Evolutionary conservation across 1,140 invertebrate genomes (phyloP).

Genomic region (Macrostomum lignano): DNA sequence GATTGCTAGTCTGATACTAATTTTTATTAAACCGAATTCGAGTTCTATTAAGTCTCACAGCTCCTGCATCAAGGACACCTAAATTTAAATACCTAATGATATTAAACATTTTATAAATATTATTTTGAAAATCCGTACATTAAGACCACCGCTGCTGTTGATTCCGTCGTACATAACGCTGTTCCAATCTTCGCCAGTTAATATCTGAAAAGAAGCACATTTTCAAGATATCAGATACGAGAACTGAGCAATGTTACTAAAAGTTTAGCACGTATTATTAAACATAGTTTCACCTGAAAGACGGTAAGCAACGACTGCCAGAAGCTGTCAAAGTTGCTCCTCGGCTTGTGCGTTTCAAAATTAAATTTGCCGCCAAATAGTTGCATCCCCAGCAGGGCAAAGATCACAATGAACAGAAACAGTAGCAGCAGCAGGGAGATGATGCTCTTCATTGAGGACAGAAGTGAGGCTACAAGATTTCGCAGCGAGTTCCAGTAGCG

Average conservation of each 20-base stretch:
- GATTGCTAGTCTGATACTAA: too few relatives aligned
- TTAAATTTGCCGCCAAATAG: conserved; percentile 38
- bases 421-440: conserved; percentile 75
- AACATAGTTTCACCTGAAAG: conserved; percentile 31
- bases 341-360: conserved; percentile 31
- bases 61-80: too few relatives aligned
- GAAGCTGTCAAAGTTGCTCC: conserved; percentile 37
- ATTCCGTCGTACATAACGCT: conserved; percentile 94
- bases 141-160: conserved; percentile 64
- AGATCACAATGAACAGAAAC: conserved; percentile 97
- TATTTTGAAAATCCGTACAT: too few relatives aligned
- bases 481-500: conserved; percentile 86
- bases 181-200: conserved; percentile 99
- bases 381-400: conserved; percentile 69
- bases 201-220: conserved; percentile 38
- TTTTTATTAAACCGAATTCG: too few relatives aligned
- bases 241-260: conserved; percentile 6
- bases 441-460: conserved; percentile 95
- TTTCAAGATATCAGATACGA: not conserved
- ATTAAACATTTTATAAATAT: too few relatives aligned
- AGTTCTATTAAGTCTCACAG: too few relatives aligned
- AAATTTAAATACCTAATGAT: too few relatives aligned
- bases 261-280: conserved; percentile 39
- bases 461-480: conserved; percentile 77
- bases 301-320: conserved; percentile 36